Conservation (phyloP, 2,797 vertebrate genomes). For the Chanos chanos region DNA sequence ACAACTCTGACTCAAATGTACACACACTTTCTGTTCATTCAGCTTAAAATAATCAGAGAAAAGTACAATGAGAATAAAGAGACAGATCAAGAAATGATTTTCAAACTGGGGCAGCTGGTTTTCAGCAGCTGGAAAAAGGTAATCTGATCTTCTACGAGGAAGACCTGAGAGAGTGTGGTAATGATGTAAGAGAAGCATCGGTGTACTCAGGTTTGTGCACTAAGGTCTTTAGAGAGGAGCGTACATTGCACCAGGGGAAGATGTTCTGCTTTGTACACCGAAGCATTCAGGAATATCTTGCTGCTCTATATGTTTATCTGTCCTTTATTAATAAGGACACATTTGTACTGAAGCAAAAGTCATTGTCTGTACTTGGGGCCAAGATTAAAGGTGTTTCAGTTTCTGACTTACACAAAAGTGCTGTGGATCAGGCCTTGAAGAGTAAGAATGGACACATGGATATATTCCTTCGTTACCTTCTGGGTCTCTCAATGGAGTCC, state of each 20-base stretch:
- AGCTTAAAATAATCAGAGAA: constrained; percentile 7
- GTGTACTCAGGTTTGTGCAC: constrained; percentile 17
- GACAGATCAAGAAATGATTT: not conserved
- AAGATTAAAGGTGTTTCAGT: no score
- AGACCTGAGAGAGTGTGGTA: constrained; percentile 22
- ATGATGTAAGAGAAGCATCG: constrained; percentile 1
- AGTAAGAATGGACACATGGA: no score
- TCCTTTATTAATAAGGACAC: constrained; percentile 4
- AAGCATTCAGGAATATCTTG: constrained; percentile 8
- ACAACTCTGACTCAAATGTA: constrained; percentile 25
- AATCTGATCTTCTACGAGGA: not conserved
- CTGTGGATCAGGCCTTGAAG: no score
- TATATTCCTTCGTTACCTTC: no score
- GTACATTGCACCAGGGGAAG: not conserved
- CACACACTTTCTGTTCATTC: constrained; percentile 17
- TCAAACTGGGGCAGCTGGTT: constrained; percentile 6
- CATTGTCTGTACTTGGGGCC: no score
- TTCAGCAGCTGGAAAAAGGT: not conserved
- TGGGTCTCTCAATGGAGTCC: no score
- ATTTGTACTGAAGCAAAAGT: not conserved
- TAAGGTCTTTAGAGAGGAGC: no score
- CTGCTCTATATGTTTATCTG: constrained; percentile 6
- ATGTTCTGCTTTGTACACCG: constrained; percentile 8
- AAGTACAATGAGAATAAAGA: not conserved
- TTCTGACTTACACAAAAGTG: no score